Base-by-base conservation (phyloP, 2,888 invertebrate genomes). In the Hylaea fasciaria region DNA sequence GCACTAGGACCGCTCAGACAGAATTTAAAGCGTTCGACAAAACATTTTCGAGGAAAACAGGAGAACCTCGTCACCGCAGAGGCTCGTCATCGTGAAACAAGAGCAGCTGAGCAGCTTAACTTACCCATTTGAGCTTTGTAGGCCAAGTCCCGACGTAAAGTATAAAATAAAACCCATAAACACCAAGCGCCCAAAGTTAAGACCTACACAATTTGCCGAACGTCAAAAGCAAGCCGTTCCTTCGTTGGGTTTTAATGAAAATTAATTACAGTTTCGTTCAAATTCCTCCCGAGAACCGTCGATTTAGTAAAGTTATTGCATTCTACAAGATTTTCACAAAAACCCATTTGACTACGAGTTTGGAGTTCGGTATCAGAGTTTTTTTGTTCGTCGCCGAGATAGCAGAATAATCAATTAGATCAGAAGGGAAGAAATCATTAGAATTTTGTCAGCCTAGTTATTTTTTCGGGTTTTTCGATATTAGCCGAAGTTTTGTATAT, bases 231-330 rank as follows among this genome's bases (percentile, higher is more conserved):
- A 61, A 57, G 58, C 61, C 57, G 66, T 50, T 67, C 60, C 63
- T 56, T 61, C 59, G 49, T 61, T 62, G 56, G 60, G 67, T 57
- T 54, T 70, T 76, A 78, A 82, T 81, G 80, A 74, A 80, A 83
- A 83, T 82, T 82, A 82, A 83, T 85, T 80, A 77, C 74, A 68
- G 64, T 65, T 77, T 71, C 65, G 63, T 62, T 55, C 28, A 62
- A 71, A 76, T 77, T 74, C 70, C 72, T 72, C 68, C 65, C 61
- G 56, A 73, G 75, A 69, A 66, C 69, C 71, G 62, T 70, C 73
- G 74, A 78, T 79, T 79, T 77, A 75, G 80, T 80, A 75, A 81
- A 77, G 71, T 78, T 77, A 79, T 77, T 77, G 72, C 70, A 74
- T 65, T 68, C 70, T 67, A 57, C 32, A 58, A 72, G 64, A 66